phyloP scores from a whole-genome alignment of 2,888 invertebrate genomes.

The Meganola albula region DNA sequence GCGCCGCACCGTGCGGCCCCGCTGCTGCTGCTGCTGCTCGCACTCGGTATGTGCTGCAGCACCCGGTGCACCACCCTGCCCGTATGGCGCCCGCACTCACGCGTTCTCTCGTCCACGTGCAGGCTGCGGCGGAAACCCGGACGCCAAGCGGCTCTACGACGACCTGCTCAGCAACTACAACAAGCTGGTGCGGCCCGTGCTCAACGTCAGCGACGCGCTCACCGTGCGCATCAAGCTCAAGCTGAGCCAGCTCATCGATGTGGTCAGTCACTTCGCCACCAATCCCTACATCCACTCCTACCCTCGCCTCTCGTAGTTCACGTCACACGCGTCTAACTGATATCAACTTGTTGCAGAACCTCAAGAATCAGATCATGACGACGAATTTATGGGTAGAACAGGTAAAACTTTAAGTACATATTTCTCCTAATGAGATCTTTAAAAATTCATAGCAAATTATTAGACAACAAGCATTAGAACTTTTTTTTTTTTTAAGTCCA shows the following conservation, averaged over 20 bases:
- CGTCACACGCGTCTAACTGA: not conserved
- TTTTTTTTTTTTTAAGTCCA: too few relatives aligned
- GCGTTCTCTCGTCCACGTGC: constrained; percentile 23
- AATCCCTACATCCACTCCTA: not conserved
- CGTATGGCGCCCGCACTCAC: not conserved
- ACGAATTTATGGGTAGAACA: constrained; percentile 94
- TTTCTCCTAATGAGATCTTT: too few relatives aligned
- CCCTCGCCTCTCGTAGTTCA: not conserved
- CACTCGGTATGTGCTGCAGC: constrained; percentile 1
- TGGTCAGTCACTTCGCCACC: constrained; percentile 90
- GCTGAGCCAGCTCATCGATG: constrained; percentile 97
- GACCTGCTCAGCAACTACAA: constrained; percentile 97
- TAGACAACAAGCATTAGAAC: too few relatives aligned
- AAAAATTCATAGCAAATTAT: too few relatives aligned
- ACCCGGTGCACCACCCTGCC: not conserved
- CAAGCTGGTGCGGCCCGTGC: constrained; percentile 96
- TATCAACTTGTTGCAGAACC: constrained; percentile 84
- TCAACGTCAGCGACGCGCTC: constrained; percentile 95
- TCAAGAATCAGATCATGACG: constrained; percentile 97
- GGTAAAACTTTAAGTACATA: too few relatives aligned
- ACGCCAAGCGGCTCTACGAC: constrained; percentile 96
- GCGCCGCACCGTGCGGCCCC: constrained; percentile 49
- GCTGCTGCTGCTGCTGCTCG: constrained; percentile 52
- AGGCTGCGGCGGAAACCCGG: constrained; percentile 95
- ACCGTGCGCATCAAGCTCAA: constrained; percentile 97